These are phyloP conservation scores for Atta colombica DNA, from an alignment of 1,140 invertebrate genomes.

Conservation along the genomic window DNA sequence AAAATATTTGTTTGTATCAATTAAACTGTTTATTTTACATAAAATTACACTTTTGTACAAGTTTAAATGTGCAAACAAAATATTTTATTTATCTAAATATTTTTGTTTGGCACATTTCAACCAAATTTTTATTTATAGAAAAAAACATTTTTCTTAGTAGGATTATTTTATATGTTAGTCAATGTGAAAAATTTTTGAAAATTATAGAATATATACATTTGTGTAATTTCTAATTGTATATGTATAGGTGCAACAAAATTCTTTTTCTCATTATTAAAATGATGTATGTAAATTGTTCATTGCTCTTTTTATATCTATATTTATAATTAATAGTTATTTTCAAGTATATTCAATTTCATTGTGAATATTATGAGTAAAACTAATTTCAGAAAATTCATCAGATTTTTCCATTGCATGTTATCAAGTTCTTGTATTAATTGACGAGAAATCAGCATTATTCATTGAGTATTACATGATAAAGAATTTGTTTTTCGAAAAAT, in stretches of 20 bases:
- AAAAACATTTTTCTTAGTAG: too few species aligned
- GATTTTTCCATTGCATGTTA: neutral
- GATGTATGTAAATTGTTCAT: neutral
- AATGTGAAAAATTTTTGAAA: neutral
- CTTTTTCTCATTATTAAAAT: neutral
- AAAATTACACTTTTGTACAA: too few species aligned
- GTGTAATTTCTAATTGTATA: conserved; percentile 1
- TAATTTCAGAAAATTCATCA: neutral
- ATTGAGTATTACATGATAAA: conserved; percentile 13
- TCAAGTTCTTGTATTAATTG: conserved; percentile 9
- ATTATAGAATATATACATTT: neutral
- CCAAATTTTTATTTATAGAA: too few species aligned
- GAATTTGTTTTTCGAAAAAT: conserved; percentile 31
- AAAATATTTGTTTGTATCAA: too few species aligned
- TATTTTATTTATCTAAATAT: too few species aligned
- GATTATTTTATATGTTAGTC: neutral
- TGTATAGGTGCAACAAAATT: neutral
- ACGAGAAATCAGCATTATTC: neutral
- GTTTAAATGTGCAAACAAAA: too few species aligned
- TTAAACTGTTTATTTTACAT: too few species aligned
- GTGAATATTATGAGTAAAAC: conserved; percentile 10
- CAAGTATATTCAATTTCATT: conserved; percentile 31
- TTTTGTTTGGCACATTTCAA: too few species aligned
- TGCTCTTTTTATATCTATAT: neutral
- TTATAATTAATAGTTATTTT: neutral